Base-by-base conservation (phyloP, 2,888 invertebrate species). In the Catocala sponsa region DNA sequence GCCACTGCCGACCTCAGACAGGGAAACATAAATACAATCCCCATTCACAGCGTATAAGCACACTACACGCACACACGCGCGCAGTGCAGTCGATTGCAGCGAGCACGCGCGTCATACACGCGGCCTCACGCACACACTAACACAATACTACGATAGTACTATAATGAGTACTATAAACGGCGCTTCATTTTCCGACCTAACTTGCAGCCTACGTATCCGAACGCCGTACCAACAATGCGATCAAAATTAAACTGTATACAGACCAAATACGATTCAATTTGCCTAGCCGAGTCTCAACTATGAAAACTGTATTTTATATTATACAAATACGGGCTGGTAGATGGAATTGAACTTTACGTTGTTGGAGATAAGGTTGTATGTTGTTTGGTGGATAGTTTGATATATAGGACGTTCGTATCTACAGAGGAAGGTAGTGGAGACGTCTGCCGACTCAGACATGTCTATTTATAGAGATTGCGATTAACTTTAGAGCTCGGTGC, bases 391-490 rank as follows among this genome's bases (percentile, higher is more conserved):
- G 9, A 35, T 58, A 56, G 49, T 63, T 68, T 60, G 4, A 43
- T 63, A 43, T 63, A 72, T 76, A 81, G 68, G 79, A 68, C 78
- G 79, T 86, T 86, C n/a, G 72, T 56, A 59, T 50, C 55, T 49
- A 53, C 59, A 55, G 57, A 60, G 59, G 57, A 49, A 55, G 72
- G 74, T 68, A 81, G 78, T 80, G 85, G 25, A 84, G 88, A 86
- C 84, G 92, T 92, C 93, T 92, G 88, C 84, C 82, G 85, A 86
- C 84, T 85, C 90, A 91, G 91, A 89, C 91, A 79, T 82, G 79
- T 89, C 91, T 93, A 93, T 92, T 91, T 91, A 92, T 92, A 92
- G 89, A 85, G 85, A 86, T 82, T 70, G 83, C 86, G 86, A 89
- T 90, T 87, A 88, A 86, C 82, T 85, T 82, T 79, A 81, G 83